These are phyloP conservation scores for Philhelius pedissequus DNA, from an alignment of 2,888 invertebrate species.

Conservation along the genomic window DNA sequence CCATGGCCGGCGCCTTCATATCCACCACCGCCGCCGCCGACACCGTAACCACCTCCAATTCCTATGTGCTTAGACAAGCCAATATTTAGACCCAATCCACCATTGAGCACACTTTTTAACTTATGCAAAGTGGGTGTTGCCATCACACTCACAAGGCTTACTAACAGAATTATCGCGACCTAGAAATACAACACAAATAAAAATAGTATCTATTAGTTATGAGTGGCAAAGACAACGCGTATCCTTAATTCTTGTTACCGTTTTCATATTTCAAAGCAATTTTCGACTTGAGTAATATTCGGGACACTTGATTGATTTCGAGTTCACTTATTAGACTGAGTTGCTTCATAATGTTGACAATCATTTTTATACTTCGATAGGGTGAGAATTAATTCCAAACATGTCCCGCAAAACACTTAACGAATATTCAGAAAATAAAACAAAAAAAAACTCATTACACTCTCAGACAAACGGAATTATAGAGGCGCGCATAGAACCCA, in stretches of 20 bases:
- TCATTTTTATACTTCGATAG: conserved; percentile 56
- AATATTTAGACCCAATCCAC: conserved; percentile 44
- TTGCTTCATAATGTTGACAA: conserved; percentile 46
- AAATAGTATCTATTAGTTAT: neutral
- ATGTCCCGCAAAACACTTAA: conserved; percentile 48
- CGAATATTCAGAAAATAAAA: conserved; percentile 25
- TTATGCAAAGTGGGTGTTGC: conserved; percentile 53
- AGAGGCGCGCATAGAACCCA: conserved; percentile 38
- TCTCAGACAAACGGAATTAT: conserved; percentile 42
- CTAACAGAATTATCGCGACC: conserved; percentile 35
- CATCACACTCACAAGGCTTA: conserved; percentile 20
- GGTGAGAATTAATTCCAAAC: conserved; percentile 56
- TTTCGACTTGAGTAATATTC: neutral
- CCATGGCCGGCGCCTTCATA: conserved; percentile 3
- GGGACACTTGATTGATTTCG: conserved; percentile 14
- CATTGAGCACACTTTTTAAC: conserved; percentile 32
- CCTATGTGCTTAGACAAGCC: conserved; percentile 39
- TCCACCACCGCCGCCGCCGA: conserved; percentile 14
- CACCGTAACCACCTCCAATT: conserved; percentile 29
- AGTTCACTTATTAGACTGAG: conserved; percentile 54
- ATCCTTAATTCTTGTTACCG: conserved; percentile 46
- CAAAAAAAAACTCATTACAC: neutral
- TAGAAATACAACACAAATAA: neutral
- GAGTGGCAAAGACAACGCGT: neutral
- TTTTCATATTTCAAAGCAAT: conserved; percentile 34